Conservation (phyloP, 2,797 vertebrate genomes). For the Alectoris magna region DNA sequence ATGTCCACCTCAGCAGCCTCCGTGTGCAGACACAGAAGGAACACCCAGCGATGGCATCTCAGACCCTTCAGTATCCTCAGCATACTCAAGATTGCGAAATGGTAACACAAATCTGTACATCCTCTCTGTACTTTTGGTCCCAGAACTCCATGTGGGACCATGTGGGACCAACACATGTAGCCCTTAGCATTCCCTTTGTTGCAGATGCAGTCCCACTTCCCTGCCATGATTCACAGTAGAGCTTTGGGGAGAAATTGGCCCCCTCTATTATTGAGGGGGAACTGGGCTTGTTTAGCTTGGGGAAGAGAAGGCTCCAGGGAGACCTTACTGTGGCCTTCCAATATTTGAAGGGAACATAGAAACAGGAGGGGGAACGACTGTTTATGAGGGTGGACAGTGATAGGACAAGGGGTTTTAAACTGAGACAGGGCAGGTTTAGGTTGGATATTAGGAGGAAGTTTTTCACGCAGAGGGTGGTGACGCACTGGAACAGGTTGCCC, state of each 20-base stretch:
- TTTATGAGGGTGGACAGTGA: no score
- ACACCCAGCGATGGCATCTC: background rate
- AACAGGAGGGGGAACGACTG: no score
- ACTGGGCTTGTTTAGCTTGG: no score
- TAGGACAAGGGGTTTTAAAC: no score
- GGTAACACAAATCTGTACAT: rapidly evolving
- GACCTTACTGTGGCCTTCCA: no score
- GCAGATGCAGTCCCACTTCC: background rate
- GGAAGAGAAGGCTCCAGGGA: no score
- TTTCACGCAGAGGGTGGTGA: no score
- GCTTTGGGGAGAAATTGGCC: background rate
- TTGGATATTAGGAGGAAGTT: no score
- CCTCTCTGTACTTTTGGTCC: background rate
- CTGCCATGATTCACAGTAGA: background rate
- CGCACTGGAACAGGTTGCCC: no score
- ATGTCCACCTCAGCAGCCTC: rapidly evolving
- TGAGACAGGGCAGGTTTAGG: no score
- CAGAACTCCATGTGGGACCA: no score
- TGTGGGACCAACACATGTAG: background rate
- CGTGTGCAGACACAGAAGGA: background rate
- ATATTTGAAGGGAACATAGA: no score
- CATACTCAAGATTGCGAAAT: background rate
- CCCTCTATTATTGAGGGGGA: background rate
- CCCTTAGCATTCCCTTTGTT: background rate
- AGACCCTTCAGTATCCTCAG: background rate